These are phyloP conservation scores for Petrophora chlorosata DNA, from an alignment of 2,888 invertebrate species.

Conservation along the genomic window DNA sequence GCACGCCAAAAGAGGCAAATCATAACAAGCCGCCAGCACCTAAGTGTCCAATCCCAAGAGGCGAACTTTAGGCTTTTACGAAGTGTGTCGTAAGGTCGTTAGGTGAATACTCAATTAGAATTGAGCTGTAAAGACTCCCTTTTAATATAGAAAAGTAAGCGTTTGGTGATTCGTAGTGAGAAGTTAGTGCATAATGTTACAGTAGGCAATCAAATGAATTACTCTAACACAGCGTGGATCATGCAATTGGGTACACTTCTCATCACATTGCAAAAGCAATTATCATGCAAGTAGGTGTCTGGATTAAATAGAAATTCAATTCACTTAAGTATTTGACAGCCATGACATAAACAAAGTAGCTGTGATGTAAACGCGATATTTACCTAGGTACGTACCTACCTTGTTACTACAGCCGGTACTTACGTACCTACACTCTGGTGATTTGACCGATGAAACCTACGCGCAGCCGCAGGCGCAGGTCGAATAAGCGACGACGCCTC, in stretches of 20 bases:
- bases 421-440: background rate
- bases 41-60: constrained; percentile 7
- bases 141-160: background rate
- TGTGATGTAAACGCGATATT: too few species aligned
- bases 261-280: too few species aligned
- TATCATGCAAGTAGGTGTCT: too few species aligned
- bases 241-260: too few species aligned
- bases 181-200: background rate
- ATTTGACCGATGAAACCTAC: constrained; percentile 5
- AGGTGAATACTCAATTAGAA: constrained; percentile 9
- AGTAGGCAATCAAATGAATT: too few species aligned
- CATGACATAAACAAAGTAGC: too few species aligned
- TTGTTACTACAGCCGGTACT: background rate
- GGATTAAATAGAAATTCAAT: too few species aligned
- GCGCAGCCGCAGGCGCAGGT: background rate
- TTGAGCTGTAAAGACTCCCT: constrained; percentile 12
- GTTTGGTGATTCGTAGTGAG: background rate
- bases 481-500: constrained; percentile 31
- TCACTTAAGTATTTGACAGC: too few species aligned
- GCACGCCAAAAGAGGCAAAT: constrained; percentile 23
- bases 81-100: constrained; percentile 13
- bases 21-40: constrained; percentile 29
- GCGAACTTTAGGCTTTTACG: constrained; percentile 16
- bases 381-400: too few species aligned
- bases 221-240: too few species aligned